Conservation (phyloP, 2,113 vertebrate genomes). For the Prunella himalayana region DNA sequence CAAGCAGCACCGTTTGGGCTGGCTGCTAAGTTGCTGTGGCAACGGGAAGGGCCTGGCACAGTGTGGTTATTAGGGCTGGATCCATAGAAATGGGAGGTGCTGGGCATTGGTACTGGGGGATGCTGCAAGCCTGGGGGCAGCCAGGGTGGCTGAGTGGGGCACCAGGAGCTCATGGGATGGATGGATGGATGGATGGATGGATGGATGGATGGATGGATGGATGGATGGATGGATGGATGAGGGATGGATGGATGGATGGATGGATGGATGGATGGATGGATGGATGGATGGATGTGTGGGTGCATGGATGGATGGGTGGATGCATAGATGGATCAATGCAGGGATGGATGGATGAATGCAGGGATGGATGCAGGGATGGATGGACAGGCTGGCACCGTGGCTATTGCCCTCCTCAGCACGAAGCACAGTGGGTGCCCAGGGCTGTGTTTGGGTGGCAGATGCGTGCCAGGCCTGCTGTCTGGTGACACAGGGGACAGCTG, state of each 20-base stretch:
- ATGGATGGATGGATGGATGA: not conserved
- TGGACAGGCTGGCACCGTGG: not conserved
- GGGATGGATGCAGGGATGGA: not conserved
- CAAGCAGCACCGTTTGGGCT: not conserved
- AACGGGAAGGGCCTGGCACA: not conserved
- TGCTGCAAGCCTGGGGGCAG: not conserved
- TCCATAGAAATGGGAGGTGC: not conserved
- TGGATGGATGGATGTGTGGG: too few species aligned
- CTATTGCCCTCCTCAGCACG: fast-evolving
- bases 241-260: fast-evolving
- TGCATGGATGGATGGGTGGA: not conserved
- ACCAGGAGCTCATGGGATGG: not conserved
- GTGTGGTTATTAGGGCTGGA: not conserved
- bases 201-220: too few species aligned
- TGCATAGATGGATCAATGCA: fast-evolving
- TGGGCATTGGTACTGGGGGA: not conserved
- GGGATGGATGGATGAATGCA: fast-evolving
- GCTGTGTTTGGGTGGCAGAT: not conserved
- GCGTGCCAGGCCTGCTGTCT: not conserved
- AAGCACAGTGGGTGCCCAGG: not conserved
- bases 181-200: fast-evolving
- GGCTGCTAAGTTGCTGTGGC: not conserved
- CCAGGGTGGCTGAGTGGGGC: fast-evolving
- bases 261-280: not conserved
- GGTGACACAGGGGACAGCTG: fast-evolving